Conservation (phyloP, 2,888 invertebrate species). For the Polyommatus iphigenia region DNA sequence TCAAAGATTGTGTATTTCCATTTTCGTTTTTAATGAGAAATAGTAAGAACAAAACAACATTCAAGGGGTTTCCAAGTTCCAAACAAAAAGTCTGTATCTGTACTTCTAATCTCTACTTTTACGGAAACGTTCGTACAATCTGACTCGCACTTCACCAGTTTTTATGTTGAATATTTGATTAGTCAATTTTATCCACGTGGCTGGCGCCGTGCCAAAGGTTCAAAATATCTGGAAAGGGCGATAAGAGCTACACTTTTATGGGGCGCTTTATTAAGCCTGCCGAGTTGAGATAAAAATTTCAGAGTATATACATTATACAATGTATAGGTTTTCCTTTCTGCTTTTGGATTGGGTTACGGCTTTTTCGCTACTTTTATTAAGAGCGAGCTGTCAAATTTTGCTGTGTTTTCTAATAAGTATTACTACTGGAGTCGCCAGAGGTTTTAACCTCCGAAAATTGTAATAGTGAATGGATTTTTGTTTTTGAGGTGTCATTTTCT, state of each 20-base stretch:
- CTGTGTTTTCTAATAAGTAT: too few relatives aligned
- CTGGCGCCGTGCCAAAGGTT: slow-evolving; percentile 9
- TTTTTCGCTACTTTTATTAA: too few relatives aligned
- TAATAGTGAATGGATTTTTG: too few relatives aligned
- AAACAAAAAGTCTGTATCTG: too few relatives aligned
- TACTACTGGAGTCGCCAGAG: too few relatives aligned
- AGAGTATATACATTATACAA: background rate
- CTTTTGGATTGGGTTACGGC: too few relatives aligned
- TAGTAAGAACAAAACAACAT: background rate
- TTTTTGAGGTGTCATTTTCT: too few relatives aligned
- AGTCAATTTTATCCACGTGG: slow-evolving; percentile 2
- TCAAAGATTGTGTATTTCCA: too few relatives aligned
- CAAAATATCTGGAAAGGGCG: background rate
- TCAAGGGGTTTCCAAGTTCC: too few relatives aligned
- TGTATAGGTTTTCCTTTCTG: too few relatives aligned
- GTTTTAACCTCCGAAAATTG: too few relatives aligned
- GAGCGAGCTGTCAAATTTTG: too few relatives aligned
- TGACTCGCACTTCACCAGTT: background rate
- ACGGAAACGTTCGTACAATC: background rate
- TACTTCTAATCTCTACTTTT: background rate
- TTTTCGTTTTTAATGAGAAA: background rate
- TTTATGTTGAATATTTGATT: background rate
- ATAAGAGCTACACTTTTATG: background rate
- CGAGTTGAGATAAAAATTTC: background rate
- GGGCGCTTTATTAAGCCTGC: background rate